Evolutionary conservation across 2,113 vertebrate species (phyloP), one percentile per base, ranked within the genome.

Genomic region (Fulmarus glacialis): DNA sequence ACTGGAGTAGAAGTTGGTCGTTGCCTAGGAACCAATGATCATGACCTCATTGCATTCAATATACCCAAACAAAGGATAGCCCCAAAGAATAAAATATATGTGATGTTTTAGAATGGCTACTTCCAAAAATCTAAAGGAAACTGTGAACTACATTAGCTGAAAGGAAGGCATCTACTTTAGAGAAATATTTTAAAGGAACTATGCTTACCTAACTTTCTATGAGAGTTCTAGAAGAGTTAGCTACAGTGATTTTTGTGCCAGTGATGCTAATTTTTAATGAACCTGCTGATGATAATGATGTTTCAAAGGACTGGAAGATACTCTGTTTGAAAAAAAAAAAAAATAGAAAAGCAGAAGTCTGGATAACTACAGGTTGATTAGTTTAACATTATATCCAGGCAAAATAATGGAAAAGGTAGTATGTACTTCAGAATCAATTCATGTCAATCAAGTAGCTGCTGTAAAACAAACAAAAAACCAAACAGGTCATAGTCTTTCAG

Each of bases 1-100:
- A 97, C 85, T 92, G 86, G 72, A 93, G 89, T 94, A 96, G 90
- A 96, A 97, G 92, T 20, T 97, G 92, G 36, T 82, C 12, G 89
- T 96, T 97, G 97, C 95, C 73, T 97, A 97, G 96, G 94, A 96
- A 97, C 97, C 75, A 92, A 84, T 64, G 83, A 95, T 82, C 83
- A 45, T 97, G 97, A 97, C 96, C 97, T 97, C 92, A 83, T 96
- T 97, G 83, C 72, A 91, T 95, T 92, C 89, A 89, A 43, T 70
- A 87, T 29, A 52, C 8, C 30, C 89, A 93, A 90, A 94, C 85
- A 97, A 96, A 97, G 60, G 43, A 53, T 7, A 90, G 22, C 36
- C 59, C 59, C 43, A 56, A 93, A 93, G 75, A 83, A 90, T 60
- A 55, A 84, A 87, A 82, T 79, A 36, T 21, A 93, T 67, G 63